Percentiles rank a stretch among this genome's conserved stretches.
Conservation (phyloP, 2,888 invertebrate genomes). For the Drosophila siamana region DNA sequence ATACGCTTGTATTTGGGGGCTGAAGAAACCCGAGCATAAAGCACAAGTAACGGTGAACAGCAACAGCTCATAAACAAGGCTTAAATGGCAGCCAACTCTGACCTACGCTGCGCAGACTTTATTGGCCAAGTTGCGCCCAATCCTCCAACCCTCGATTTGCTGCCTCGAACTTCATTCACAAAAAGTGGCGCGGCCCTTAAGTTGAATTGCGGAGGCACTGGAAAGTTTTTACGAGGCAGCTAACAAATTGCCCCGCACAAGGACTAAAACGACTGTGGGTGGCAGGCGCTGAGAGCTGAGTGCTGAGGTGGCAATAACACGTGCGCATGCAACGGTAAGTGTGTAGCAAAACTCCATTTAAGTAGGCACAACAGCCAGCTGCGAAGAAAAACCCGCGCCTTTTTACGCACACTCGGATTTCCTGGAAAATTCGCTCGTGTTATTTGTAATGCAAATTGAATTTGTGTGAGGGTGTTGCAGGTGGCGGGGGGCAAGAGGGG, state of each 20-base stretch:
- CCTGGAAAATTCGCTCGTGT: constrained; percentile 47
- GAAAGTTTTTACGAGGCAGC: constrained; percentile 50
- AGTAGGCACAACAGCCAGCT: constrained; percentile 5
- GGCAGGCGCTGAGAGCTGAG: neutral
- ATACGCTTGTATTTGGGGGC: too few relatives aligned
- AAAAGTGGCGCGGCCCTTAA: constrained; percentile 47
- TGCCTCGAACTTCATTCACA: constrained; percentile 69
- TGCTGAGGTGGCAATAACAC: constrained; percentile 1
- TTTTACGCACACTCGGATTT: constrained; percentile 37
- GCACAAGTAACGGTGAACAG: constrained; percentile 14
- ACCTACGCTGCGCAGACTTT: constrained; percentile 40
- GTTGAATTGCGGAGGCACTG: constrained; percentile 32
- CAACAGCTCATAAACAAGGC: constrained; percentile 36
- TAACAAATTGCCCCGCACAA: constrained; percentile 49
- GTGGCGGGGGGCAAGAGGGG: neutral
- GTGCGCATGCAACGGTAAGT: constrained; percentile 24
- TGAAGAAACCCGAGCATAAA: too few relatives aligned
- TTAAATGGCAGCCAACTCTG: constrained; percentile 31
- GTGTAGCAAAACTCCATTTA: constrained; percentile 16
- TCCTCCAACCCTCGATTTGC: neutral
- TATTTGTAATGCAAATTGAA: constrained; percentile 70
- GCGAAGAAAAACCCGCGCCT: constrained; percentile 26
- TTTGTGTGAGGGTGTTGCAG: constrained; percentile 41
- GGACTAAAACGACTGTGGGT: too few relatives aligned
- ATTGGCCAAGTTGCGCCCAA: constrained; percentile 32